phyloP scores from a whole-genome alignment of 2,888 invertebrate species.

The Tetranychus truncatus region DNA sequence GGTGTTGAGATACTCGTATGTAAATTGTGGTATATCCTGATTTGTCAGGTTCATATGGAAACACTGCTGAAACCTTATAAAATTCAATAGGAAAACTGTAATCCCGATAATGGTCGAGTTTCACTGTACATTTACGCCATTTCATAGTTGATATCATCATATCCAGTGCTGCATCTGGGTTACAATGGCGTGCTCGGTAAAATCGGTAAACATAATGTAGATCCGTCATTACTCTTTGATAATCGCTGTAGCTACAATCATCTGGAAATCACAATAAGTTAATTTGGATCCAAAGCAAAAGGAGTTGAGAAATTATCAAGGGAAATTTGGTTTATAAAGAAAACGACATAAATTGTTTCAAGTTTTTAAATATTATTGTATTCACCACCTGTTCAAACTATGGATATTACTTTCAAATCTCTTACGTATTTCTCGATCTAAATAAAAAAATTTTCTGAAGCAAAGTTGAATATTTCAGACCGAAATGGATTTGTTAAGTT shows the following conservation, averaged over 20 bases:
- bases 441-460: too few species aligned
- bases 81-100: conserved; percentile 30
- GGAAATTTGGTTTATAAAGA: too few species aligned
- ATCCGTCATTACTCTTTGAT: background rate
- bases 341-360: too few species aligned
- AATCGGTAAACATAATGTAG: conserved; percentile 10
- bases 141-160: conserved; percentile 12
- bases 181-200: background rate
- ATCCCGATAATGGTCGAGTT: conserved; percentile 20
- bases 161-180: background rate
- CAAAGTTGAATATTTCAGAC: too few species aligned
- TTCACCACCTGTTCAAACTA: too few species aligned
- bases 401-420: too few species aligned
- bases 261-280: background rate
- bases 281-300: too few species aligned
- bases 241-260: background rate
- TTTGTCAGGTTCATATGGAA: conserved; percentile 31
- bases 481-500: too few species aligned
- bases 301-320: too few species aligned
- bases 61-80: conserved; percentile 31
- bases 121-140: conserved; percentile 9
- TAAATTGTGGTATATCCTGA: conserved; percentile 27
- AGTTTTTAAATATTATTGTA: too few species aligned
- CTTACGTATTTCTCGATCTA: too few species aligned
- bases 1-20: conserved; percentile 17